Conservation (phyloP, 2,113 vertebrate species). For the Halcyon senegalensis region DNA sequence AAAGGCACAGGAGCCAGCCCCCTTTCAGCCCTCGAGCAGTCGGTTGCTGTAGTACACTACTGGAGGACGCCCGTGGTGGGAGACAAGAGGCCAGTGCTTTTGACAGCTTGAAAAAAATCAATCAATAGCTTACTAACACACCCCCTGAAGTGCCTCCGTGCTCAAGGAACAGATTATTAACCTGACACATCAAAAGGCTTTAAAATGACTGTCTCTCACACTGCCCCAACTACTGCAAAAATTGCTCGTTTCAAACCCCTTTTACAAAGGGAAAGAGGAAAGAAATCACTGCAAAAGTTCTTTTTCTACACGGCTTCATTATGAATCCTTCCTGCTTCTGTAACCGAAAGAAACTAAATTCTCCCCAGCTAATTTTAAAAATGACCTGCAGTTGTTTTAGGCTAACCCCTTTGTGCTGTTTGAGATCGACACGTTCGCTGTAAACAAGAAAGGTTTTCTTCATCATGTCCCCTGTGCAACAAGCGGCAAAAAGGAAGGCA, state of each 20-base stretch:
- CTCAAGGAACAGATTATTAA: neutral
- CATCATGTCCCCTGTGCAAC: neutral
- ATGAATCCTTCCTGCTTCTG: neutral
- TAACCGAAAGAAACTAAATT: neutral
- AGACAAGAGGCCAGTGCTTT: neutral
- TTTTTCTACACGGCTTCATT: neutral
- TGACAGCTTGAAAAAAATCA: neutral
- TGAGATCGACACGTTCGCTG: neutral
- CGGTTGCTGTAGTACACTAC: neutral
- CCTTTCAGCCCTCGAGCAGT: fast-evolving
- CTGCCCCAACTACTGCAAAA: neutral
- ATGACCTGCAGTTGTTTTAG: neutral
- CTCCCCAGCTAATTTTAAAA: neutral
- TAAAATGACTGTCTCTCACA: neutral
- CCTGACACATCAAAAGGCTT: neutral
- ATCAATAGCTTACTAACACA: neutral
- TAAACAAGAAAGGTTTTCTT: neutral
- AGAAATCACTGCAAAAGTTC: neutral
- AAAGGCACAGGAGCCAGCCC: neutral
- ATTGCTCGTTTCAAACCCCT: neutral
- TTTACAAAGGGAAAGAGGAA: neutral
- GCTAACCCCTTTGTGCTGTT: neutral
- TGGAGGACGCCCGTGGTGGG: neutral
- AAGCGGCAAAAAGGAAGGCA: neutral
- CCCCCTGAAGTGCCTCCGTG: neutral